Evolutionary conservation across 2,797 vertebrate genomes (phyloP).

Genomic region (Clarias laeviceps): DNA sequence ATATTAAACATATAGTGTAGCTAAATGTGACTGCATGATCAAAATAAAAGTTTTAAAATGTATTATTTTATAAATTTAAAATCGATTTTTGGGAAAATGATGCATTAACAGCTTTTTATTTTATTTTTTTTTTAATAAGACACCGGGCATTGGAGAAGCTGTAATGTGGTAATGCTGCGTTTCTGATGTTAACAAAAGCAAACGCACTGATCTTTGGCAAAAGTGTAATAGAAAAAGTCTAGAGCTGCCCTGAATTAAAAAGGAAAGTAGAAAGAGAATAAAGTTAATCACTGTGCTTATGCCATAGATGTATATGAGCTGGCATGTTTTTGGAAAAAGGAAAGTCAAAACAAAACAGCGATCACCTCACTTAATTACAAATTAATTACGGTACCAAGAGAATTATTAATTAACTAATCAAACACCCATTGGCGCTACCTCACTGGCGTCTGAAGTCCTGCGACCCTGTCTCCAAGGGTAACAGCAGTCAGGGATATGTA

Average conservation of each 20-base stretch:
- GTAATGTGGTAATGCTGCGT: conserved; percentile 5
- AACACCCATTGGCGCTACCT: conserved; percentile 75
- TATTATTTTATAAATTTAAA: too few relatives aligned
- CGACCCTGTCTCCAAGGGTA: conserved; percentile 63
- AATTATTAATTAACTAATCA: conserved; percentile 84
- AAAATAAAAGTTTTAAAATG: not conserved
- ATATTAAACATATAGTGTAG: conserved; percentile 3
- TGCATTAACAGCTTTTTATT: not conserved
- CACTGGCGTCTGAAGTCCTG: conserved; percentile 71
- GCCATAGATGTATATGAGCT: conserved; percentile 15
- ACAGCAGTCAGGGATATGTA: conserved; percentile 82
- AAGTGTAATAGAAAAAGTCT: conserved; percentile 10
- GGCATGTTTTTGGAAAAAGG: conserved; percentile 19
- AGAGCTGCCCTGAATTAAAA: not conserved
- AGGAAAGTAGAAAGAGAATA: not conserved
- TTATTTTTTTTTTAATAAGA: not conserved
- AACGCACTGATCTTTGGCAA: conserved; percentile 48
- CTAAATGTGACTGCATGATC: not conserved
- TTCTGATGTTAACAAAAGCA: conserved; percentile 41
- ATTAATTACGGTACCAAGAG: conserved; percentile 71
- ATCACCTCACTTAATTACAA: conserved; percentile 72
- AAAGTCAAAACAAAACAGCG: conserved; percentile 39
- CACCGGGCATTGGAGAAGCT: conserved; percentile 47
- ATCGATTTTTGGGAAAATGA: too few relatives aligned
- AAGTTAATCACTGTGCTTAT: not conserved